A percentile compares a stretch with the other conserved stretches of the same genome.
Conservation (phyloP, 2,797 vertebrate genomes). For the Serranus cabrilla region DNA sequence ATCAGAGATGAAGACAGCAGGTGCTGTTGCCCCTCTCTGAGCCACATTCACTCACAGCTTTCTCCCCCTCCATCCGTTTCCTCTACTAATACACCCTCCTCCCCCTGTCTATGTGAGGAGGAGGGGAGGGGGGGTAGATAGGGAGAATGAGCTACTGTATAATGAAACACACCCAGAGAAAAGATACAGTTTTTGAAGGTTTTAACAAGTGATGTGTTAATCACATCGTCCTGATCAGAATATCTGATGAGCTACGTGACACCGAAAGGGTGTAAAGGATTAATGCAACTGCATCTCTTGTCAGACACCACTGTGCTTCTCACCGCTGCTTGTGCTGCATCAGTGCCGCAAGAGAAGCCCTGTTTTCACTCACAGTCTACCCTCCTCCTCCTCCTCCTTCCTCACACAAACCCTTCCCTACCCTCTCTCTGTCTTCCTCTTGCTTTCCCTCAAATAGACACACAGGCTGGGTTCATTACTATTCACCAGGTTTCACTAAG, state of each 20-base stretch:
- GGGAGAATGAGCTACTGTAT: constrained; percentile 66
- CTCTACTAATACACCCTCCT: constrained; percentile 57
- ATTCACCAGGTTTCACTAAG: constrained; percentile 87
- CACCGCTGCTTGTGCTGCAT: constrained; percentile 78
- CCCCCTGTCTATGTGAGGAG: constrained; percentile 14
- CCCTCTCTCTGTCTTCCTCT: constrained; percentile 69
- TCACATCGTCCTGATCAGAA: constrained; percentile 40
- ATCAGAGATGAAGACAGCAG: constrained; percentile 79
- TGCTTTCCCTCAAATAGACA: constrained; percentile 84
- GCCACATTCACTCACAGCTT: constrained; percentile 69
- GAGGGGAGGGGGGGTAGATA: background rate
- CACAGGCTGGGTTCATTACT: constrained; percentile 87
- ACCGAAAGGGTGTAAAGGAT: constrained; percentile 50
- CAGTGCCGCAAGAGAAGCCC: constrained; percentile 79
- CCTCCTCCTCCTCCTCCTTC: constrained; percentile 28
- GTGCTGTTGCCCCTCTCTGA: constrained; percentile 76
- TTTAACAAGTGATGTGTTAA: constrained; percentile 52
- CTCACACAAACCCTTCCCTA: constrained; percentile 54
- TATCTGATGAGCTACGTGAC: constrained; percentile 47
- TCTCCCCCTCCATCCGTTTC: constrained; percentile 49
- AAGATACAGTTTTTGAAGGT: constrained; percentile 52
- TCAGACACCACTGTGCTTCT: constrained; percentile 69
- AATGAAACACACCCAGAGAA: constrained; percentile 56
- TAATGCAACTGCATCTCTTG: constrained; percentile 68
- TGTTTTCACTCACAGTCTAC: constrained; percentile 72